These are phyloP conservation scores for Choloepus hoffmanni DNA, from an alignment of 2,113 vertebrate species.

Conservation along the genomic window DNA sequence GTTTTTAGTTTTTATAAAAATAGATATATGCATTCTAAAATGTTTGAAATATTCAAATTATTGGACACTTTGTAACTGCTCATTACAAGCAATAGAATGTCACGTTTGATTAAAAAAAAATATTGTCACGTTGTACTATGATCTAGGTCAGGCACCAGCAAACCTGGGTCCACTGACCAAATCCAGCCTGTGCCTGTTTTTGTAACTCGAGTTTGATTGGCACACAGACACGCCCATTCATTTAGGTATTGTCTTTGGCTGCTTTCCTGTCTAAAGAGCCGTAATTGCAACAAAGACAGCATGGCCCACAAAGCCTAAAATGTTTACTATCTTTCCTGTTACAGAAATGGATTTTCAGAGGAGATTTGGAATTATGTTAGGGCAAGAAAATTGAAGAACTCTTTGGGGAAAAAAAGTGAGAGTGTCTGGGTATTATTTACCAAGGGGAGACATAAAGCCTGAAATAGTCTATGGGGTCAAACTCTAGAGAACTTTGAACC, in stretches of 20 bases:
- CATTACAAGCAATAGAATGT: neutral
- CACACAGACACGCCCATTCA: neutral
- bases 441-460: neutral
- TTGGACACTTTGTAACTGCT: neutral
- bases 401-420: neutral
- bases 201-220: conserved; percentile 52
- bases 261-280: neutral
- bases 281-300: neutral
- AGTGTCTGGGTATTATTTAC: neutral
- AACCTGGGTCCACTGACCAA: neutral
- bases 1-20: neutral
- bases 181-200: conserved; percentile 7
- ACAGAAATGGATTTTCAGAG: conserved; percentile 38
- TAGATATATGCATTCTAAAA: neutral
- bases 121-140: neutral
- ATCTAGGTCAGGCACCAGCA: neutral
- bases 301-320: conserved; percentile 1
- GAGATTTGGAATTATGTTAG: neutral
- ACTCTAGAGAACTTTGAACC: conserved; percentile 4
- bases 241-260: conserved; percentile 14
- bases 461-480: neutral
- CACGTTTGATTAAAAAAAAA: conserved; percentile 37
- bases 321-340: conserved; percentile 36
- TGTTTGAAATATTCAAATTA: neutral
- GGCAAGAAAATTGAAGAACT: neutral